Evolutionary conservation across 1,140 invertebrate genomes (phyloP).

Genomic region (Chlorops oryzae): DNA sequence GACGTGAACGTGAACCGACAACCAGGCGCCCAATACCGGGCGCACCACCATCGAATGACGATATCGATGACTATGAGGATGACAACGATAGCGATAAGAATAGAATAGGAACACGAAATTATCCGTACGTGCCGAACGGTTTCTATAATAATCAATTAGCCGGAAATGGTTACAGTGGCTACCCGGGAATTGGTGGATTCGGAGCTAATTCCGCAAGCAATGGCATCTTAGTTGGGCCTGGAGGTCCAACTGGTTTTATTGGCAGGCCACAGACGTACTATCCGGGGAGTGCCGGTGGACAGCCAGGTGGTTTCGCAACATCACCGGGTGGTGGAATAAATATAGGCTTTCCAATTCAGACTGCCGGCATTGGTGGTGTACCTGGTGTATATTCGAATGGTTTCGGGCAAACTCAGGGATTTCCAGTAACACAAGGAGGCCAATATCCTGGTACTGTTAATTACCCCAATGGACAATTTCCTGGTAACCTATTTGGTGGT

Average conservation of each 20-base stretch:
- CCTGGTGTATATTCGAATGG: neutral
- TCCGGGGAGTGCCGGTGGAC: conserved; percentile 9
- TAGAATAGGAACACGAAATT: conserved; percentile 32
- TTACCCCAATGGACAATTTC: conserved; percentile 28
- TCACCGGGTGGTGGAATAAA: neutral
- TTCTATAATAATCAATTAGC: conserved; percentile 13
- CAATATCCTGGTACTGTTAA: conserved; percentile 28
- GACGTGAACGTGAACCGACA: conserved; percentile 31
- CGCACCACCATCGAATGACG: conserved; percentile 36
- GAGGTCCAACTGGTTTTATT: conserved; percentile 53
- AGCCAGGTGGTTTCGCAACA: neutral
- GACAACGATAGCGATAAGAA: conserved; percentile 19
- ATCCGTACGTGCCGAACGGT: conserved; percentile 15
- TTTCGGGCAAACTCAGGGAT: neutral
- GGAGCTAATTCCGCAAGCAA: conserved; percentile 21
- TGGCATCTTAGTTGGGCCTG: conserved; percentile 55
- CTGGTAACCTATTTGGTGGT: conserved; percentile 14
- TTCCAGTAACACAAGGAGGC: conserved; percentile 6
- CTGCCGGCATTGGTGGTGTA: too few species aligned
- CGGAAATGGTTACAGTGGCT: conserved; percentile 11
- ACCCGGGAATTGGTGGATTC: conserved; percentile 22
- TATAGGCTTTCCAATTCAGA: neutral
- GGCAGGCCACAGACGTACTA: conserved; percentile 35
- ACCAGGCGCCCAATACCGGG: conserved; percentile 33
- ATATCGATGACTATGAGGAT: conserved; percentile 41